Conservation (phyloP, 2,797 vertebrate species). For the Silurus lanzhouensis region DNA sequence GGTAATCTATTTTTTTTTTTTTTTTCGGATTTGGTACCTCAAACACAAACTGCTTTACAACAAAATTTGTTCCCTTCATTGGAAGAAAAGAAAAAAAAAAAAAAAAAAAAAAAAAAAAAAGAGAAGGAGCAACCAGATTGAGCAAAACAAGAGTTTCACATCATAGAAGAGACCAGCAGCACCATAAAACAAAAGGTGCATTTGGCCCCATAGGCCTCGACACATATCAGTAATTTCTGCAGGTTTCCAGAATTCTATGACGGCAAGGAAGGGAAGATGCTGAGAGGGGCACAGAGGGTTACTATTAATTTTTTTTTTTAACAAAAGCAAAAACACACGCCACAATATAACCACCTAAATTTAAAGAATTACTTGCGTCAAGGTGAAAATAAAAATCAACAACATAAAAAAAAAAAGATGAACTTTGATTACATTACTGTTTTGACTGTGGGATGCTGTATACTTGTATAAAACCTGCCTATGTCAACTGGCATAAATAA, state of each 20-base stretch:
- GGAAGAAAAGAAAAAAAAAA: too few relatives aligned
- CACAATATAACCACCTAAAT: conserved; percentile 72
- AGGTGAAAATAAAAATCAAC: conserved; percentile 67
- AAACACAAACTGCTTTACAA: conserved; percentile 60
- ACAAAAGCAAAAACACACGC: conserved; percentile 67
- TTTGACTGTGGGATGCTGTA: conserved; percentile 71
- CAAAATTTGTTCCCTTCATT: conserved; percentile 88
- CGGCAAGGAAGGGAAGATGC: conserved; percentile 63
- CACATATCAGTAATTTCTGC: conserved; percentile 47
- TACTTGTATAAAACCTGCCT: conserved; percentile 85
- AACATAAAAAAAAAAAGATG: conserved; percentile 67
- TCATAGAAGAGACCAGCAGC: conserved; percentile 69
- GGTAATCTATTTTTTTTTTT: conserved; percentile 65
- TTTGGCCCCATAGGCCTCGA: conserved; percentile 46
- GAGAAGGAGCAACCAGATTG: conserved; percentile 65
- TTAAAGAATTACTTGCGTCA: conserved; percentile 69
- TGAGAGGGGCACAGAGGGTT: conserved; percentile 56
- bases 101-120: conserved; percentile 54
- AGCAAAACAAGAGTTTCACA: conserved; percentile 69
- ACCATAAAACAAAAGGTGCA: conserved; percentile 58
- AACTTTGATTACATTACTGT: conserved; percentile 76
- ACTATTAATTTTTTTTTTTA: conserved; percentile 1
- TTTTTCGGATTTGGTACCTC: conserved; percentile 68
- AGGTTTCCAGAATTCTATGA: conserved; percentile 63
- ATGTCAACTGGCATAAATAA: conserved; percentile 84